phyloP scores from a whole-genome alignment of 2,888 invertebrate genomes.

The Caenorhabditis sulstoni region DNA sequence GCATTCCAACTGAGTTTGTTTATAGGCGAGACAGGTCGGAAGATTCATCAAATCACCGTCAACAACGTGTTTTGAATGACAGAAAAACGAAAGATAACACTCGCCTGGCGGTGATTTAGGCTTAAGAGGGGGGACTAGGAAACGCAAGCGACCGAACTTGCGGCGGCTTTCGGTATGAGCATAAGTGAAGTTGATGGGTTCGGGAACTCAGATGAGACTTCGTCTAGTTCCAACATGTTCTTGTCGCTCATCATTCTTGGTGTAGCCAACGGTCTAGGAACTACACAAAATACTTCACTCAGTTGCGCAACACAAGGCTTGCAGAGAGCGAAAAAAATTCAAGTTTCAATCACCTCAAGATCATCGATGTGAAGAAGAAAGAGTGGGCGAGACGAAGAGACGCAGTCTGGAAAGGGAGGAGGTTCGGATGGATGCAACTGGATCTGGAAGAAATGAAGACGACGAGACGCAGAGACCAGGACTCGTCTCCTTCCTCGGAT shows the following conservation, averaged over 20 bases:
- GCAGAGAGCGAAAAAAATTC: slow-evolving; percentile 34
- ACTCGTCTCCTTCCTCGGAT: slow-evolving; percentile 41
- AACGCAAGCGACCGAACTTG: neutral
- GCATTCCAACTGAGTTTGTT: neutral
- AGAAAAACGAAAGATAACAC: neutral
- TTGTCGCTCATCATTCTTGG: too few relatives aligned
- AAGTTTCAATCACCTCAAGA: slow-evolving; percentile 54
- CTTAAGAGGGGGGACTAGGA: too few relatives aligned
- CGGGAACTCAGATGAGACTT: too few relatives aligned
- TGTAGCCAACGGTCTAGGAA: slow-evolving; percentile 4
- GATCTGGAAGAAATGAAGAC: slow-evolving; percentile 35
- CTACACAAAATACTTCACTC: neutral
- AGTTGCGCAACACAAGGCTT: slow-evolving; percentile 23
- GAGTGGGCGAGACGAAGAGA: slow-evolving; percentile 28
- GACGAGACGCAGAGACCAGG: slow-evolving; percentile 35
- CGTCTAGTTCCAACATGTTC: too few relatives aligned
- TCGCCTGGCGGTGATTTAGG: too few relatives aligned
- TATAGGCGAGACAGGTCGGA: slow-evolving; percentile 2
- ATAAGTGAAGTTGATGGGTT: too few relatives aligned
- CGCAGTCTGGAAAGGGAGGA: slow-evolving; percentile 24
- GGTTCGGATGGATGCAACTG: slow-evolving; percentile 52
- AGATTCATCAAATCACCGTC: slow-evolving; percentile 3
- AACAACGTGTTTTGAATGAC: slow-evolving; percentile 32
- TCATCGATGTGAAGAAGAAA: slow-evolving; percentile 29
- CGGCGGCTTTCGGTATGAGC: too few relatives aligned